Evolutionary conservation across 2,888 invertebrate species (phyloP), one percentile per base, ranked within the genome.

Genomic region (Andrena hattorfiana): DNA sequence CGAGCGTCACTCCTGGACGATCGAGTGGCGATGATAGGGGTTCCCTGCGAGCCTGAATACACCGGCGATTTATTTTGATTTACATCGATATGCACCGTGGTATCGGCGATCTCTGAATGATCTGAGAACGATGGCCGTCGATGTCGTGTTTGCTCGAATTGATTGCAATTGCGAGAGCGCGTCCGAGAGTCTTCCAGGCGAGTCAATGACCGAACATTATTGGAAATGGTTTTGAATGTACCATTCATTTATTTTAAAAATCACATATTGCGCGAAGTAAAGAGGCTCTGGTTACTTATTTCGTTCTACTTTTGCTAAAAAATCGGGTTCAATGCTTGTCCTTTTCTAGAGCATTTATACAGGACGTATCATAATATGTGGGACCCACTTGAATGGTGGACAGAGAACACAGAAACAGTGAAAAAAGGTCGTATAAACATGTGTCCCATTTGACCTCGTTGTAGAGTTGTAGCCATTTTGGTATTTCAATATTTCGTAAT

Each of bases 1-100:
- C 78, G 66, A 59, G 32, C 72, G 54, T 64, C 54, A 68, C 70
- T 51, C 16, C 48, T 42, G 64, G 60, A 59, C 68, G 76, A 54
- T 77, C 81, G 85, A 86, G 82, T 86, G 85, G 72, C 85, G 69
- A 69, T 71, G 85, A 77, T 78, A 60, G 72, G 71, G 72, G 51
- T 80, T 72, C 54, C 83, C 68, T 26, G 63, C 35, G 85, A 71
- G 71, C 60, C 42, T 56, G 66, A 83, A 85, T 85, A 85, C 83
- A 85, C 71, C 77, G 74, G 35, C 30, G 74, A 66, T 68, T 85
- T 85, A 85, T 83, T 85, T 83, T 79, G 75, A 77, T 67, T 80
- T 74, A 70, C 30, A 48, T 35, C 54, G 49, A 49, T 60, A 68
- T 72, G 60, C 63, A 30, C 63, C 62, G 23, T 16, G 48, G 20